Evolutionary conservation across 2,888 invertebrate species (phyloP).

Genomic region (Pardosa pseudoannulata): DNA sequence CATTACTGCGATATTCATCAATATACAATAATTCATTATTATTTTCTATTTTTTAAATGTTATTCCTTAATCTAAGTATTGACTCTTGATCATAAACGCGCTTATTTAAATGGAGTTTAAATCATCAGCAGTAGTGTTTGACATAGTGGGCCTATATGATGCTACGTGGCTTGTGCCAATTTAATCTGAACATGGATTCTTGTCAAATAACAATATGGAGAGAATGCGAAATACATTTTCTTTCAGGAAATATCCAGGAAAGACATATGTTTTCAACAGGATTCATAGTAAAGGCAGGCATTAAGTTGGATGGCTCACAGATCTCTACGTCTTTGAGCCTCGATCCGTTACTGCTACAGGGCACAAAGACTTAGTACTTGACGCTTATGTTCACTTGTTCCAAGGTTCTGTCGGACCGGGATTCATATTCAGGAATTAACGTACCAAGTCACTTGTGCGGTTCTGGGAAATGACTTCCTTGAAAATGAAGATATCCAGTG

Average conservation of each 20-base stretch:
- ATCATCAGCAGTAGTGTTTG: no score
- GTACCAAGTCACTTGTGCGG: neutral
- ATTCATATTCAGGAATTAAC: neutral
- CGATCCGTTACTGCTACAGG: neutral
- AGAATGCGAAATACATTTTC: neutral
- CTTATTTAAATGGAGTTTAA: no score
- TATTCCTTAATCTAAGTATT: no score
- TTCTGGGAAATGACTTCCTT: neutral
- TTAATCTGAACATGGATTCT: neutral
- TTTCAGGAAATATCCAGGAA: neutral
- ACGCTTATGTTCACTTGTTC: neutral
- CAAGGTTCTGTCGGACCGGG: neutral
- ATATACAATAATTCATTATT: no score
- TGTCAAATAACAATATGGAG: no score
- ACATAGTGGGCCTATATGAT: no score
- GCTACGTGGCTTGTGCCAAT: neutral
- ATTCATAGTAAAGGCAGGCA: neutral
- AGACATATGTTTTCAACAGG: constrained; percentile 11
- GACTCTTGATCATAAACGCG: no score
- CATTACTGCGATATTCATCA: no score
- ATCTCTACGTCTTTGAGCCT: neutral
- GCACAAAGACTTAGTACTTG: neutral
- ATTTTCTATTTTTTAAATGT: no score
- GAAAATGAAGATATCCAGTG: no score
- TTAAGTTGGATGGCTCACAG: neutral